Percentiles rank a stretch among this genome's conserved stretches.
Conservation (phyloP, 1,140 invertebrate species). For the Pogonognathellus flavescens region DNA sequence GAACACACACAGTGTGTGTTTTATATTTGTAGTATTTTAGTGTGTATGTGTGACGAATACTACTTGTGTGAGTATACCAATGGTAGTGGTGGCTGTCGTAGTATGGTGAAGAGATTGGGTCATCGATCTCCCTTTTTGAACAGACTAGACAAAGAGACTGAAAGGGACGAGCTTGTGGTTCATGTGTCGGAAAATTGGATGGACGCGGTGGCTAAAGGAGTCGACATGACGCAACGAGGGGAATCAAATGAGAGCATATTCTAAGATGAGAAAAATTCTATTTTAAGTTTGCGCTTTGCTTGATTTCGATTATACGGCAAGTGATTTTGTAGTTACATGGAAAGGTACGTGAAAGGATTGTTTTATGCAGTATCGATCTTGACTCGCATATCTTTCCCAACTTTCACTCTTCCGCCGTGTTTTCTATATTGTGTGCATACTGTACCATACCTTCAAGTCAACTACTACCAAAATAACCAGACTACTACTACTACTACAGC, state of each 20-base stretch:
- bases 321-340: conserved; percentile 44
- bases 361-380: conserved; percentile 53
- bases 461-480: not conserved
- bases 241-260: conserved; percentile 32
- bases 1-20: no score
- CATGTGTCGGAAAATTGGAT: conserved; percentile 49
- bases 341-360: conserved; percentile 51
- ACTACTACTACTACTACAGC: not conserved
- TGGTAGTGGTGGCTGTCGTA: not conserved
- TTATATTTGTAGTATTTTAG: no score
- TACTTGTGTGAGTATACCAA: not conserved
- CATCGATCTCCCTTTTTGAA: conserved; percentile 47
- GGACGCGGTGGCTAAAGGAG: conserved; percentile 39
- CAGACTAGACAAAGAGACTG: conserved; percentile 45
- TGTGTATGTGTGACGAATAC: not conserved
- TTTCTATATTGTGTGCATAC: no score
- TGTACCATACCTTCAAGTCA: not conserved
- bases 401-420: conserved; percentile 34
- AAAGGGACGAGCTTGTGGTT: conserved; percentile 47
- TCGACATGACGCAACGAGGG: conserved; percentile 10
- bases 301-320: conserved; percentile 50
- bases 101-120: conserved; percentile 34
- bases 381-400: conserved; percentile 26
- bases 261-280: conserved; percentile 50
- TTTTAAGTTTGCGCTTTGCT: conserved; percentile 48